A percentile compares a stretch with the other conserved stretches of the same genome.
These are phyloP conservation scores for Hydrochoerus hydrochaeris DNA, from an alignment of 2,113 vertebrate genomes.

Conservation along the genomic window DNA sequence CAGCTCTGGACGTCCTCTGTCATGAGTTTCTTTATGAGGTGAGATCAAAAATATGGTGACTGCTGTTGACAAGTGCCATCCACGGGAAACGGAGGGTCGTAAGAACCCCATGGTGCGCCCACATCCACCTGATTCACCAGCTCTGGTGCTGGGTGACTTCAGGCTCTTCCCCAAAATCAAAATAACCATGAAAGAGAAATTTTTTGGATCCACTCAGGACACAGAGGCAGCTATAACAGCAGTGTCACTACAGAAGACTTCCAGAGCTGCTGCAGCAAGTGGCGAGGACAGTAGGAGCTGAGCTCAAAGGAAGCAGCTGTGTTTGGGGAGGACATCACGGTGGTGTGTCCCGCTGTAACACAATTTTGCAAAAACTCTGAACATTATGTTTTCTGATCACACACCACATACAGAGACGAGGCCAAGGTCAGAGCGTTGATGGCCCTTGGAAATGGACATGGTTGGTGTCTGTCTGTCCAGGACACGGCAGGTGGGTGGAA, in stretches of 20 bases:
- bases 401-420: background rate
- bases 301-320: background rate
- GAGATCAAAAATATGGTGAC: background rate
- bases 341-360: background rate
- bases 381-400: background rate
- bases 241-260: background rate
- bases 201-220: background rate
- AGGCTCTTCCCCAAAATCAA: background rate
- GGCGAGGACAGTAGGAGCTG: background rate
- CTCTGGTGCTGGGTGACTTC: no score
- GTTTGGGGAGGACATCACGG: background rate
- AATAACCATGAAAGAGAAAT: background rate
- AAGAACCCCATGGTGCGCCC: no score
- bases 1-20: background rate
- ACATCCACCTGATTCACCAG: background rate
- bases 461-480: background rate
- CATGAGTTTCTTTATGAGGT: background rate
- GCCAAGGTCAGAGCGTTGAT: background rate
- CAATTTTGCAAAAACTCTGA: background rate
- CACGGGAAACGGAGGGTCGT: background rate
- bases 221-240: background rate
- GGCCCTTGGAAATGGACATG: accelerated
- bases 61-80: background rate
- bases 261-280: background rate
- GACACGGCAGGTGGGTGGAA: accelerated